Base-by-base conservation (phyloP, 2,113 vertebrate genomes). In the Monarcha castaneiventris region DNA sequence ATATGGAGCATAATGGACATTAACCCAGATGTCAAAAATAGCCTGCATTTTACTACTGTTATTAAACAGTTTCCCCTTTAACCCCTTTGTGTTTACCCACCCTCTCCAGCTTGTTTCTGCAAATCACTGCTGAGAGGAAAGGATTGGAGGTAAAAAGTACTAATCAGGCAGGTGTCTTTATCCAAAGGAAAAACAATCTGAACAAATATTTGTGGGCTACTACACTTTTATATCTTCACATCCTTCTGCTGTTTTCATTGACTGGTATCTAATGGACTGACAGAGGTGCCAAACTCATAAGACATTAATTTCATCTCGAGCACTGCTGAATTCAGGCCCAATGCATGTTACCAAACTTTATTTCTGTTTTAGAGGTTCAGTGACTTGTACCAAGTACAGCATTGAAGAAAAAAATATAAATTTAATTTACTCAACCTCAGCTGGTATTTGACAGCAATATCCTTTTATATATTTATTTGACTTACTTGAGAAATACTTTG, bases 11-110 rank as follows among this genome's bases (percentile, higher is more conserved):
- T 96, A 97, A 97, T 98, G 97, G 97, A 98, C 97, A 97, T 98
- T 97, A 98, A 97, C 98, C 97, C 98, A 98, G 97, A 98, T 98
- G 98, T 98, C 98, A 98, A 98, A 98, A 98, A 98, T 98, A 98
- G 98, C 97, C 89, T 98, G 96, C 94, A 48, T 98, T 98, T 98
- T 98, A 98, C 98, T 98, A 97, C 97, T 98, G 97, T 98, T 98
- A 98, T 98, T 98, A 98, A 98, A 97, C 98, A 98, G 97, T 97
- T 98, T 98, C 97, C 97, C 98, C 98, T 98, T 98, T 98, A 97
- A 98, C 98, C 97, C 94, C 96, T 97, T 97, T 93, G 85, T 98
- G 98, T 98, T 98, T 98, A 98, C 97, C 97, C 96, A 93, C 96
- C 95, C 96, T 97, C 89, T 97, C 96, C 96, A 97, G 97, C 92